Evolutionary conservation across 2,797 vertebrate genomes (phyloP).

Genomic region (Alosa sapidissima): DNA sequence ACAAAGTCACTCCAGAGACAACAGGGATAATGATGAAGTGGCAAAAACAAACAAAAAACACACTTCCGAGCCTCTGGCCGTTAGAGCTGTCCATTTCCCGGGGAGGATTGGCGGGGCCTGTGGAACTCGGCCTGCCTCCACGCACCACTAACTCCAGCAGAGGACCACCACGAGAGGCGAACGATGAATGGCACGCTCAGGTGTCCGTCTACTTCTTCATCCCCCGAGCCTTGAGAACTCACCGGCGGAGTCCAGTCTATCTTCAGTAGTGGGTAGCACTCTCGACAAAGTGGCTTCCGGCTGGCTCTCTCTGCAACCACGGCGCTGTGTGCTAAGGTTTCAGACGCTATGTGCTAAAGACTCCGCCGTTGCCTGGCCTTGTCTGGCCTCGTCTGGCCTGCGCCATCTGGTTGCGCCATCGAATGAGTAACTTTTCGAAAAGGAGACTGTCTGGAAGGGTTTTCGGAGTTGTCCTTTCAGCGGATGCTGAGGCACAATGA

Average conservation of each 20-base stretch:
- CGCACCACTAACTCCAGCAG: not conserved
- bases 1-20: not conserved
- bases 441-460: not conserved
- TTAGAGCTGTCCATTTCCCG: not conserved
- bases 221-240: not conserved
- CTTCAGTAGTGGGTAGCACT: too few relatives aligned
- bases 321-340: not conserved
- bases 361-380: not conserved
- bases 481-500: conserved; percentile 1
- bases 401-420: not conserved
- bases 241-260: too few relatives aligned
- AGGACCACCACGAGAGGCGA: not conserved
- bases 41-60: conserved; percentile 2
- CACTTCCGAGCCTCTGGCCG: not conserved
- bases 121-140: not conserved
- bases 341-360: not conserved
- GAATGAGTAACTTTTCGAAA: not conserved
- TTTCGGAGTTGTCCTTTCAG: not conserved
- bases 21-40: not conserved
- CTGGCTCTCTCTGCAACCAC: not conserved
- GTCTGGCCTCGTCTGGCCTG: not conserved
- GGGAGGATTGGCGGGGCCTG: not conserved
- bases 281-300: not conserved
- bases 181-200: not conserved
- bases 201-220: not conserved